Evolutionary conservation across 2,113 vertebrate species (phyloP).

Genomic region (Pedetes capensis): DNA sequence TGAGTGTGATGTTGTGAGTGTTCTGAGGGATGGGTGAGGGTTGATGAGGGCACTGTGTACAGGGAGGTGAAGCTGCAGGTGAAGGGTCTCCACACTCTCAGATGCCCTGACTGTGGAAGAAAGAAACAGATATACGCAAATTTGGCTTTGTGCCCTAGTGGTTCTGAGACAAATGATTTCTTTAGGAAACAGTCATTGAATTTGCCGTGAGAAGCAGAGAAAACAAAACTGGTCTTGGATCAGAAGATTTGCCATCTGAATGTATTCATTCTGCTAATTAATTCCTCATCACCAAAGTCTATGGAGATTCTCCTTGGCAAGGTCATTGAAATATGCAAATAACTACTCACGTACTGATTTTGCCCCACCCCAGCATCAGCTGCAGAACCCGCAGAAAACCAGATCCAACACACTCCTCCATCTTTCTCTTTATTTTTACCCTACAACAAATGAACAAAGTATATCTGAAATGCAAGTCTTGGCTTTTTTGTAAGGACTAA

Average conservation of each 20-base stretch:
- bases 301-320: conserved; percentile 8
- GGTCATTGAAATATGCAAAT: background rate
- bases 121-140: background rate
- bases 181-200: conserved; percentile 22
- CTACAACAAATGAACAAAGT: background rate
- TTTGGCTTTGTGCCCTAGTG: background rate
- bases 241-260: conserved; percentile 34
- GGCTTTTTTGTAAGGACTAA: background rate
- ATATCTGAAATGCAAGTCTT: background rate
- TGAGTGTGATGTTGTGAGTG: rapidly evolving
- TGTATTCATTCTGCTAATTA: conserved; percentile 39
- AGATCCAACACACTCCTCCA: background rate
- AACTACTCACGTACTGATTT: background rate
- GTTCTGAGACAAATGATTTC: background rate
- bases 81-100: rapidly evolving
- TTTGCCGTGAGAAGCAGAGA: background rate
- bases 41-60: rapidly evolving
- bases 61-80: rapidly evolving
- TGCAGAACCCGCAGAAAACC: background rate
- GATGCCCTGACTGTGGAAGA: background rate
- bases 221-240: background rate
- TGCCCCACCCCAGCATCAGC: background rate
- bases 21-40: background rate
- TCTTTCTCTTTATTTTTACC: background rate
- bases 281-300: conserved; percentile 24